Evolutionary conservation across 2,888 invertebrate species (phyloP), one percentile per base, ranked within the genome.

Genomic region (Tricholauxania praeusta): DNA sequence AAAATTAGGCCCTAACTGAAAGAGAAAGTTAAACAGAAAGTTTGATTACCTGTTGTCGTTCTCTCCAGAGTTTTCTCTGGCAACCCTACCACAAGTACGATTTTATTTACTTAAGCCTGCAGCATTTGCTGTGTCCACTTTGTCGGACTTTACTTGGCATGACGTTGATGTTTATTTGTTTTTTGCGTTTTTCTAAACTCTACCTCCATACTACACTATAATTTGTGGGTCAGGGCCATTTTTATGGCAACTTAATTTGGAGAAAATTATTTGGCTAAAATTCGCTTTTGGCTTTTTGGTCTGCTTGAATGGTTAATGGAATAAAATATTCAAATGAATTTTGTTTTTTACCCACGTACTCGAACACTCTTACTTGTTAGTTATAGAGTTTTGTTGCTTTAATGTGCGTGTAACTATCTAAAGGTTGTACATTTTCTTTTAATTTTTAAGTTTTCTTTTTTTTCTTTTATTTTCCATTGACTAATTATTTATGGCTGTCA

Each of bases 221-320:
- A 12, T 57, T 67, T 67, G 47, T 67, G 48, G 67, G 67, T 67
- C 67, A 67, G 55, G 67, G 57, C 57, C 39, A 57, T 57, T 55
- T 67, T 53, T 32, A 47, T 48, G 48, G 57, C 19, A 19, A 49
- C 49, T 49, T 4, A 7, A 19, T 39, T 32, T 19, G 57, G 67
- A 57, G 67, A 67, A 67, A 67, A 19, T 47, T 67, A 55, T 32
- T 55, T 57, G 28, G 57, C 28, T 28, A 57, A 28, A 22, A 28
- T 12, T 6, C 0, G 57, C 28, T 57, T 57, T 14, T 28, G 28
- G 14, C 22, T 57, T 28, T 57, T 28, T 22, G 12, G 28, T 15
- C 22, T 15, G 28, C 19, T 57, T 17, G 5, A 28, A 22, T 57
- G 57, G 57, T 28, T 57, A 10, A 57, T 57, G 17, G 19, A 39